Evolutionary conservation across 2,797 vertebrate genomes (phyloP).

Genomic region (Rhinella marina): DNA sequence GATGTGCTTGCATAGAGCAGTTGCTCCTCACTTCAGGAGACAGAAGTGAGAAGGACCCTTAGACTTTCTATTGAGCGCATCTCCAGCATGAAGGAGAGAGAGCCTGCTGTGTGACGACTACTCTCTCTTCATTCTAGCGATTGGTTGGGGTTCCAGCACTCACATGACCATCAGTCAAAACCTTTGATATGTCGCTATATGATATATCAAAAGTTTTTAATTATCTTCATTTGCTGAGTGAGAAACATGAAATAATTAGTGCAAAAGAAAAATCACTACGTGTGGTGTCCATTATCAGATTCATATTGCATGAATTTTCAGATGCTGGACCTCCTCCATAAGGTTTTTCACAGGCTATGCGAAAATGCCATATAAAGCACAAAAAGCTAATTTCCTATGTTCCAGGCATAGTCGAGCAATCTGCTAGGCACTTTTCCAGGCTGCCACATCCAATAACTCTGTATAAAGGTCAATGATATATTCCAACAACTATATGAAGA

Average conservation of each 20-base stretch:
- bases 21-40: too few relatives aligned
- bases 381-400: conserved; percentile 29
- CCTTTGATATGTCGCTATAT: too few relatives aligned
- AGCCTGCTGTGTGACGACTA: too few relatives aligned
- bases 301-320: background rate
- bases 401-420: background rate
- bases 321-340: background rate
- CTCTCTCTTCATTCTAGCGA: too few relatives aligned
- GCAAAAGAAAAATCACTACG: background rate
- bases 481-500: conserved; percentile 27
- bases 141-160: too few relatives aligned
- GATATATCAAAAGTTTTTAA: background rate
- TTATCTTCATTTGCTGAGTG: background rate
- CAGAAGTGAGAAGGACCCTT: too few relatives aligned
- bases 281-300: background rate
- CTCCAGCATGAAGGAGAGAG: too few relatives aligned
- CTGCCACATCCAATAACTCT: conserved; percentile 43
- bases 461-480: conserved; percentile 45
- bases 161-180: too few relatives aligned
- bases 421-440: conserved; percentile 33
- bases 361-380: conserved; percentile 3
- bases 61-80: too few relatives aligned
- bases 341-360: background rate
- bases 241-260: background rate
- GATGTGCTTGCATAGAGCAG: too few relatives aligned